Evolutionary conservation across 2,888 invertebrate species (phyloP).

Genomic region (Hipparchia sbordonii): DNA sequence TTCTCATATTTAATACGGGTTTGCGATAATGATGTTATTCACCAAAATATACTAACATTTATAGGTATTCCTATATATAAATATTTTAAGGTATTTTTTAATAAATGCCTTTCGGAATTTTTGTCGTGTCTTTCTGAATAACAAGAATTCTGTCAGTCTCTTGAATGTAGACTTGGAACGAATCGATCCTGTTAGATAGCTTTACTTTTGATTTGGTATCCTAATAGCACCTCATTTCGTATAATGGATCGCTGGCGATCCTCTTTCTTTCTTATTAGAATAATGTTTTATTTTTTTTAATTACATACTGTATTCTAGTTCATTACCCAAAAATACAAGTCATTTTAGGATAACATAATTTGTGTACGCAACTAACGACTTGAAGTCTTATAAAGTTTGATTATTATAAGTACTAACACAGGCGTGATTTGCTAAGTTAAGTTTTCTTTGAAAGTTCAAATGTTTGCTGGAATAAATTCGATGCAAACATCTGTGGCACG

Average conservation of each 20-base stretch:
- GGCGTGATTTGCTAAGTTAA: constrained; percentile 71
- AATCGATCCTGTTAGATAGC: constrained; percentile 67
- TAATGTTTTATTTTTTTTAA: constrained; percentile 71
- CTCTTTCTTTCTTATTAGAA: constrained; percentile 75
- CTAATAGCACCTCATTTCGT: constrained; percentile 77
- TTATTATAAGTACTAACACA: constrained; percentile 70
- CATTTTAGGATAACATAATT: constrained; percentile 59
- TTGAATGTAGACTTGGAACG: constrained; percentile 59
- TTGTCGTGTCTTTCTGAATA: constrained; percentile 77
- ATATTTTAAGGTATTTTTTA: constrained; percentile 79
- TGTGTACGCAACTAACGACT: constrained; percentile 76
- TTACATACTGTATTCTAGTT: constrained; percentile 67
- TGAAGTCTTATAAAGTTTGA: constrained; percentile 62
- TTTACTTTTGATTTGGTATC: constrained; percentile 70
- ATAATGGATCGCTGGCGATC: constrained; percentile 79
- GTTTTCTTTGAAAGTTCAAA: constrained; percentile 63
- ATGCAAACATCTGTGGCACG: constrained; percentile 53
- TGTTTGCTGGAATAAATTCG: constrained; percentile 50
- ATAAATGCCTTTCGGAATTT: constrained; percentile 79
- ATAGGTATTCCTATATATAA: constrained; percentile 77
- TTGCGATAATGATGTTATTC: constrained; percentile 83
- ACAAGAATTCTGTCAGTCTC: constrained; percentile 74
- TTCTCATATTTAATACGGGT: constrained; percentile 83
- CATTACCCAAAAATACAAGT: constrained; percentile 62
- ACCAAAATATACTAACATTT: constrained; percentile 79